These are phyloP conservation scores for Gobiocypris rarus DNA, from an alignment of 2,113 vertebrate genomes.

Conservation along the genomic window DNA sequence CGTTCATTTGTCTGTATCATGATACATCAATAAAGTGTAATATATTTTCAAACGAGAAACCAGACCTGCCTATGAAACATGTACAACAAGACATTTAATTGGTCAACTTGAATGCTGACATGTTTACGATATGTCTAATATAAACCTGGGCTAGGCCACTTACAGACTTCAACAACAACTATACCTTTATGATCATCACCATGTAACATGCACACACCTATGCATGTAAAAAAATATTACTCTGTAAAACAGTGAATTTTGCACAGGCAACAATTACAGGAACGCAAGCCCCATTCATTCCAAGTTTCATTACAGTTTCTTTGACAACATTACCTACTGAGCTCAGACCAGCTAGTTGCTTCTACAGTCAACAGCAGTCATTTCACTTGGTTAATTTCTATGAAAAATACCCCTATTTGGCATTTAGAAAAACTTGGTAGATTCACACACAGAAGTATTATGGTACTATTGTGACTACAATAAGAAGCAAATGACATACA, in stretches of 20 bases:
- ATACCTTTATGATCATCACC: background rate
- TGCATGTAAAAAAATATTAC: background rate
- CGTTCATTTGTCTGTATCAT: background rate
- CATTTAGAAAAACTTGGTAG: background rate
- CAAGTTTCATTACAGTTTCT: background rate
- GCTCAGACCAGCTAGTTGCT: background rate
- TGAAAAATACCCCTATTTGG: background rate
- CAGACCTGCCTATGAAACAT: background rate
- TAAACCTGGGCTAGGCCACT: background rate
- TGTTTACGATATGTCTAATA: background rate
- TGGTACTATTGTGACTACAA: background rate
- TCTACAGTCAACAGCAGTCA: background rate
- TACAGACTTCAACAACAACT: background rate
- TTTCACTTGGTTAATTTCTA: background rate
- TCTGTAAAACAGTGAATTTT: background rate
- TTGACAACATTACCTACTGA: background rate
- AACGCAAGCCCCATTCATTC: background rate
- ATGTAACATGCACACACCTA: background rate
- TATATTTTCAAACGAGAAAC: background rate
- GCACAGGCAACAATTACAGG: conserved; percentile 13
- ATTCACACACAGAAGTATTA: background rate
- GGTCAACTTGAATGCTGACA: background rate
- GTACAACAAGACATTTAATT: background rate
- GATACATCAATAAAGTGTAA: background rate
- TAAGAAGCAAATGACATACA: background rate